Conservation (phyloP, 2,113 vertebrate genomes). For the Sialia sialis region DNA sequence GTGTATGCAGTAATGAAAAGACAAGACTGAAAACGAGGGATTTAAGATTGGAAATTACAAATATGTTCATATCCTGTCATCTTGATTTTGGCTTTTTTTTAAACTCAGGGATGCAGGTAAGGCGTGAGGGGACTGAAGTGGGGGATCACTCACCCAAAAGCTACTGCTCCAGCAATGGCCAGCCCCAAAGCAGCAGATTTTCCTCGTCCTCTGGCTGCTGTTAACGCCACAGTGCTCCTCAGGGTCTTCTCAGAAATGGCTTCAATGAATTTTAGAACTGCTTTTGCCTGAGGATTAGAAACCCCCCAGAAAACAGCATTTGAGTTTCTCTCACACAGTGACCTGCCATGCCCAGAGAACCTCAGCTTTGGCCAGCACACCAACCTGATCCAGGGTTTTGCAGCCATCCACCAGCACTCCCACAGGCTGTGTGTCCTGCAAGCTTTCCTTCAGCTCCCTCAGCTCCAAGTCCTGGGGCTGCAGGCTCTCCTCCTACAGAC, state of each 20-base stretch:
- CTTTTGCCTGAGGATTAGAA: conserved; percentile 80
- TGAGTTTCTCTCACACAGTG: neutral
- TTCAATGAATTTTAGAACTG: conserved; percentile 93
- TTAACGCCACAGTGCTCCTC: conserved; percentile 90
- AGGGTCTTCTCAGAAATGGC: conserved; percentile 97
- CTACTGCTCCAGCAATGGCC: conserved; percentile 91
- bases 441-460: conserved; percentile 87
- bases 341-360: neutral
- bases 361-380: neutral
- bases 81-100: neutral
- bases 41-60: neutral
- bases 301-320: neutral
- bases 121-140: neutral
- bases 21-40: neutral
- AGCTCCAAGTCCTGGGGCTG: conserved; percentile 84
- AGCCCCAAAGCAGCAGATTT: conserved; percentile 97
- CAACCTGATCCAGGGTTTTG: conserved; percentile 93
- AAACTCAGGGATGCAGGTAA: neutral
- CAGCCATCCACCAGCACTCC: conserved; percentile 91
- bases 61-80: neutral
- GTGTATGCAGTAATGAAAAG: neutral
- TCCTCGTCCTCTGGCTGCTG: conserved; percentile 92
- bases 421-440: conserved; percentile 94
- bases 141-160: conserved; percentile 84
- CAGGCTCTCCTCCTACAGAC: conserved; percentile 80